Conservation (phyloP, 2,888 invertebrate species). For the Apotomis capreana region DNA sequence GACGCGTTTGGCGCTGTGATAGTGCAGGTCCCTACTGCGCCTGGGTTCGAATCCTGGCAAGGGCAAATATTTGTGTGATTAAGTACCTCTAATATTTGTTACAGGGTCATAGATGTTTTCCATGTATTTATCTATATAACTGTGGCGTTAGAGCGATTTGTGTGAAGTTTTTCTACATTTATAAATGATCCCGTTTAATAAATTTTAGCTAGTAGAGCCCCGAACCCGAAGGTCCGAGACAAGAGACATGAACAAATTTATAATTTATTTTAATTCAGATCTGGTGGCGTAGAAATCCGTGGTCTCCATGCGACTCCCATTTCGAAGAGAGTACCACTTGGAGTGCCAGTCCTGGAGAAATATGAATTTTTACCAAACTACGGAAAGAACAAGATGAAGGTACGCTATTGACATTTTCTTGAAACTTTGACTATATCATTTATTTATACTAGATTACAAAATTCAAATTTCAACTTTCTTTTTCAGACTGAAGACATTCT, state of each 20-base stretch:
- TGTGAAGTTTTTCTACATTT: too few species aligned
- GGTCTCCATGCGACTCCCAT: constrained; percentile 91
- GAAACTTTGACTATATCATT: background rate
- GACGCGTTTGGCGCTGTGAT: too few species aligned
- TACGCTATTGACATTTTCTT: constrained; percentile 43
- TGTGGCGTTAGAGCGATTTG: too few species aligned
- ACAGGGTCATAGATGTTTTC: too few species aligned
- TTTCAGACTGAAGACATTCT: constrained; percentile 79
- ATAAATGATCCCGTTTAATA: too few species aligned
- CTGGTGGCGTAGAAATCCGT: constrained; percentile 90
- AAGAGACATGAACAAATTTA: background rate
- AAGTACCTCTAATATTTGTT: too few species aligned
- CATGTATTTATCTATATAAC: too few species aligned
- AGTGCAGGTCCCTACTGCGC: too few species aligned
- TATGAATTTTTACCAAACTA: constrained; percentile 88
- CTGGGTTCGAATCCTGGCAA: too few species aligned
- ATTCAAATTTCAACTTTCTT: constrained; percentile 14
- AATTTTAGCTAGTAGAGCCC: too few species aligned
- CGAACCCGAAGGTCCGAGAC: too few species aligned
- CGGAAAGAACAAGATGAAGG: constrained; percentile 71
- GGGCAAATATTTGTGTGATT: too few species aligned
- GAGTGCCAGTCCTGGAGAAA: constrained; percentile 90
- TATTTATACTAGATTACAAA: constrained; percentile 2
- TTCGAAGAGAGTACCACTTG: constrained; percentile 85
- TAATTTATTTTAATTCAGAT: constrained; percentile 64